Percentiles rank a stretch among this genome's conserved stretches.
Evolutionary conservation across 92 coral and sea anemone species (phyloP).

Genomic region (Pocillopora meandrina): DNA sequence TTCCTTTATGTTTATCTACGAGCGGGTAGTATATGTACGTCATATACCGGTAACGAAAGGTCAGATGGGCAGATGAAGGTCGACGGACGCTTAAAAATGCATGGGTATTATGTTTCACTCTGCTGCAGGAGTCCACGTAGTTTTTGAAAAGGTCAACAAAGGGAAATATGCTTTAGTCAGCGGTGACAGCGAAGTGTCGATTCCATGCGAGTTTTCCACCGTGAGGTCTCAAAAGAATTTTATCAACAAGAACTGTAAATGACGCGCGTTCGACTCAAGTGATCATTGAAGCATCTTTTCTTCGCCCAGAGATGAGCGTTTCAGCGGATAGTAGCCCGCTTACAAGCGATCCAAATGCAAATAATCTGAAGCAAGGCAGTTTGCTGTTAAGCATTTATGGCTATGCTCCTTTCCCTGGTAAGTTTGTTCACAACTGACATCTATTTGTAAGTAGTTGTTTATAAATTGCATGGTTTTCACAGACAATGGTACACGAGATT

Average conservation of each 20-base stretch:
- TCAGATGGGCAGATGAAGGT: neutral
- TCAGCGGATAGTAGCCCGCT: neutral
- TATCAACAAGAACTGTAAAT: slow-evolving; percentile 5
- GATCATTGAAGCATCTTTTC: neutral
- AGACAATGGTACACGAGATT: slow-evolving; percentile 4
- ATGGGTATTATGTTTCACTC: neutral
- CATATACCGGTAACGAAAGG: neutral
- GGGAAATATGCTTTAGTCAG: slow-evolving; percentile 33
- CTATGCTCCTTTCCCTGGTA: slow-evolving; percentile 29
- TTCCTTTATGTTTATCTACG: neutral
- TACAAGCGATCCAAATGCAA: neutral
- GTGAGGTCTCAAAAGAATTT: neutral
- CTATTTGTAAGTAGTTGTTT: neutral
- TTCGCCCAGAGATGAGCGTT: neutral
- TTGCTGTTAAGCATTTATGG: slow-evolving; percentile 38
- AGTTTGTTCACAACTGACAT: neutral
- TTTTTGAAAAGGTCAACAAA: slow-evolving; percentile 31
- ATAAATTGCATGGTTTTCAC: neutral
- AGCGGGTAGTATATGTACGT: neutral
- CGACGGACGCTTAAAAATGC: neutral
- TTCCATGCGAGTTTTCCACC: slow-evolving; percentile 18
- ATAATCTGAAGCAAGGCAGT: slow-evolving; percentile 19
- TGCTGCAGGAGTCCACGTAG: neutral
- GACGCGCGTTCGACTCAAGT: neutral
- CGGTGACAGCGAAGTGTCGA: neutral